Evolutionary conservation across 2,113 vertebrate species (phyloP).

Genomic region (Platanista minor): DNA sequence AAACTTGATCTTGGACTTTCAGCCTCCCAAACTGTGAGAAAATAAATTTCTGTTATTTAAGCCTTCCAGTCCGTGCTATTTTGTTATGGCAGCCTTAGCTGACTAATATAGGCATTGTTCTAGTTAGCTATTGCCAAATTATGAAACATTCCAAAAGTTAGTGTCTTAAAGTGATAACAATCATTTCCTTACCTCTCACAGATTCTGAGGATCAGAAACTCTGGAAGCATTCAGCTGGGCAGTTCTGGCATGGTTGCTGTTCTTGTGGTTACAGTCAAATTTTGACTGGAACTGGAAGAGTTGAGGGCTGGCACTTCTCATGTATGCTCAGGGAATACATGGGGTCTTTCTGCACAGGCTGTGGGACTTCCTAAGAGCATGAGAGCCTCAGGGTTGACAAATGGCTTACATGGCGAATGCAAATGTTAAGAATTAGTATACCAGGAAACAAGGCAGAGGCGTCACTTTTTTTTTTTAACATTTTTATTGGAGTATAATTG

Average conservation of each 20-base stretch:
- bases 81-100: neutral
- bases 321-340: too few species aligned
- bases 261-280: neutral
- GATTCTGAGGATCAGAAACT: neutral
- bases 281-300: neutral
- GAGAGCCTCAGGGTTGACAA: neutral
- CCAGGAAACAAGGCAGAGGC: neutral
- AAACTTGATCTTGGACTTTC: neutral
- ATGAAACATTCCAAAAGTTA: neutral
- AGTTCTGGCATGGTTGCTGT: neutral
- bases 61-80: neutral
- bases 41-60: neutral
- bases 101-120: neutral
- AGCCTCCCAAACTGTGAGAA: neutral
- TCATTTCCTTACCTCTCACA: neutral
- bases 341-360: neutral
- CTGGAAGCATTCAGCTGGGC: neutral
- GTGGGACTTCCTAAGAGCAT: neutral
- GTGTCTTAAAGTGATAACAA: neutral
- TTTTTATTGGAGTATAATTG: too few species aligned
- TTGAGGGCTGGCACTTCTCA: neutral
- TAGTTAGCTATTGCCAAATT: neutral
- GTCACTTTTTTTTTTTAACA: neutral
- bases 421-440: neutral
- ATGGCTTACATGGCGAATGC: neutral